These are phyloP conservation scores for Coenobita brevimanus DNA, from an alignment of 1,140 invertebrate species.

Conservation along the genomic window DNA sequence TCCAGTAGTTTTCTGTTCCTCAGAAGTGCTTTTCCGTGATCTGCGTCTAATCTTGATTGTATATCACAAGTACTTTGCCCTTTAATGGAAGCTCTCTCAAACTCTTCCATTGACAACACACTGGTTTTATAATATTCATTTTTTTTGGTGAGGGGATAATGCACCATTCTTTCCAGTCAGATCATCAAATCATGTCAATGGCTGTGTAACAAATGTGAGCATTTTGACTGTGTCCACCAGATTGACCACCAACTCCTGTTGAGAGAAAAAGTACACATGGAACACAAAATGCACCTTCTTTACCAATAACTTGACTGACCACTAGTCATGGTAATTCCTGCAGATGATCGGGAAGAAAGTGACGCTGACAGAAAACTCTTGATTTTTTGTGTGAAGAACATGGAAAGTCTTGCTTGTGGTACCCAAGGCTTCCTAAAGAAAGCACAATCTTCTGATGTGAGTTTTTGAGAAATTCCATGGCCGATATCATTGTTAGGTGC, in stretches of 20 bases:
- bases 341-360: slow-evolving; percentile 17
- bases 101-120: slow-evolving; percentile 2
- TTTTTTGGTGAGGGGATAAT: not conserved
- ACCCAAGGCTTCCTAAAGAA: slow-evolving; percentile 2
- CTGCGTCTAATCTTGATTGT: slow-evolving; percentile 3
- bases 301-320: not conserved
- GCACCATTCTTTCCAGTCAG: slow-evolving; percentile 2
- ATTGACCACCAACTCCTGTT: slow-evolving; percentile 12
- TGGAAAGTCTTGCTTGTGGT: slow-evolving; percentile 7
- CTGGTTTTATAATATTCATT: slow-evolving; percentile 15
- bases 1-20: not conserved
- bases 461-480: slow-evolving; percentile 1
- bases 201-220: slow-evolving; percentile 29
- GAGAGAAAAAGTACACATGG: slow-evolving; percentile 29
- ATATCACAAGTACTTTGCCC: not conserved
- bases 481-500: not conserved
- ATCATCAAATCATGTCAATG: slow-evolving; percentile 1
- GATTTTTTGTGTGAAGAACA: slow-evolving; percentile 18
- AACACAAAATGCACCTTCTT: slow-evolving; percentile 26
- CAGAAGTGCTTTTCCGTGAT: not conserved
- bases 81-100: not conserved
- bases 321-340: slow-evolving; percentile 20
- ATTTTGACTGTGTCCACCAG: slow-evolving; percentile 17
- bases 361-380: not conserved
- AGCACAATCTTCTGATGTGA: slow-evolving; percentile 8